phyloP scores from a whole-genome alignment of 2,888 invertebrate genomes.

The Apoderus coryli region DNA sequence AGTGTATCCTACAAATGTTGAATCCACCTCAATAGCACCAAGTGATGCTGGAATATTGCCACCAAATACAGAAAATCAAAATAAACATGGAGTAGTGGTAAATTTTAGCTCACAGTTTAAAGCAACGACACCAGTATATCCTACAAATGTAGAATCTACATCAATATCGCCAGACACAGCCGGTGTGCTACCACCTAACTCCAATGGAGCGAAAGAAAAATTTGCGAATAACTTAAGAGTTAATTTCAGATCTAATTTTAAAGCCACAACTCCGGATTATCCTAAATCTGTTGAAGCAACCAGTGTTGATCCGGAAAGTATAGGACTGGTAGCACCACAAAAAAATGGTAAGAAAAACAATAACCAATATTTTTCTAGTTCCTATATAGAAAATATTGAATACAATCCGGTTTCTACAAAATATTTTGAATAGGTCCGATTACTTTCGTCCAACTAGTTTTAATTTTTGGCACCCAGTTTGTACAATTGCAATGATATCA shows the following conservation, averaged over 20 bases:
- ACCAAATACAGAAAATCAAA: too few relatives aligned
- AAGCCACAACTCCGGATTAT: conserved; percentile 23
- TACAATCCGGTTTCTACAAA: too few relatives aligned
- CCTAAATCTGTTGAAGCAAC: conserved; percentile 18
- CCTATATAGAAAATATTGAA: too few relatives aligned
- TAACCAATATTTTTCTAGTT: too few relatives aligned
- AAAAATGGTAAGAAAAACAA: conserved; percentile 10
- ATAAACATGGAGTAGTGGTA: conserved; percentile 7
- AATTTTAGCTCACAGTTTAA: conserved; percentile 14
- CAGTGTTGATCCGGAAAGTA: conserved; percentile 15
- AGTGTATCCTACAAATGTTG: conserved; percentile 21
- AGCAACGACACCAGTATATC: conserved; percentile 24
- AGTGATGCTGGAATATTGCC: conserved; percentile 5
- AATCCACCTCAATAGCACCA: conserved; percentile 20
- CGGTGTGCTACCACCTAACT: not conserved
- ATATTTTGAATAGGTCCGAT: too few relatives aligned
- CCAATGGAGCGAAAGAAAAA: not conserved
- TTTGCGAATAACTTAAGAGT: conserved; percentile 10
- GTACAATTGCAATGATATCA: too few relatives aligned
- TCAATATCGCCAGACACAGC: conserved; percentile 16
- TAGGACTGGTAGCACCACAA: conserved; percentile 20
- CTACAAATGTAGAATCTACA: conserved; percentile 18
- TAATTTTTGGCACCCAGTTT: too few relatives aligned
- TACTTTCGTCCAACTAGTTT: too few relatives aligned
- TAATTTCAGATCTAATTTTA: conserved; percentile 20